Conservation (phyloP, 2,888 invertebrate species). For the Dioctria linearis region DNA sequence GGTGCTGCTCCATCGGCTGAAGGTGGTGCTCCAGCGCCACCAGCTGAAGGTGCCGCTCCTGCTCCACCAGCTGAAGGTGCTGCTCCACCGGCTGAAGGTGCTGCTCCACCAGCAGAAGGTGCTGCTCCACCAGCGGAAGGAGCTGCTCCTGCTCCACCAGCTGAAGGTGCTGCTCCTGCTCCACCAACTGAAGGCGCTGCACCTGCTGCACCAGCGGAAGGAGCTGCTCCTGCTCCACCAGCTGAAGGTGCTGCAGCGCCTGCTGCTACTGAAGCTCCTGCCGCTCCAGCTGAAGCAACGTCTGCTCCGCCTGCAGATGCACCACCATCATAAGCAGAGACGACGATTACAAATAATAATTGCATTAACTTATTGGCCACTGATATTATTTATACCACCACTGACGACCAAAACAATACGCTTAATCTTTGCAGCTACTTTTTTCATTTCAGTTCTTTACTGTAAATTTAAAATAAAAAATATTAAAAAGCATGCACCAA, state of each 20-base stretch:
- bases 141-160: slow-evolving; percentile 63
- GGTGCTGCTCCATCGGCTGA: slow-evolving; percentile 65
- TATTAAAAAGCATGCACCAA: neutral
- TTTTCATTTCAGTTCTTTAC: slow-evolving; percentile 17
- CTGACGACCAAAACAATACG: slow-evolving; percentile 30
- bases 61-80: slow-evolving; percentile 63
- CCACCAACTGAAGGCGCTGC: slow-evolving; percentile 61
- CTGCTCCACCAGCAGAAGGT: slow-evolving; percentile 61
- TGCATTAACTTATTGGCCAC: slow-evolving; percentile 30
- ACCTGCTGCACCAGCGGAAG: slow-evolving; percentile 61
- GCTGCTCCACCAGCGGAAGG: slow-evolving; percentile 63
- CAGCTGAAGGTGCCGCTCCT: slow-evolving; percentile 62
- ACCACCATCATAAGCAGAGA: slow-evolving; percentile 57
- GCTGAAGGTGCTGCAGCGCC: slow-evolving; percentile 60
- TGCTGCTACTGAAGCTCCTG: slow-evolving; percentile 61
- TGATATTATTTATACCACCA: slow-evolving; percentile 17
- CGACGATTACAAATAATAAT: neutral
- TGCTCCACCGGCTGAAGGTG: slow-evolving; percentile 60
- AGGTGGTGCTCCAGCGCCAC: slow-evolving; percentile 65
- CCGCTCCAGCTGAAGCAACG: slow-evolving; percentile 63
- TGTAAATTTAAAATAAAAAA: slow-evolving; percentile 28
- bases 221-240: slow-evolving; percentile 61
- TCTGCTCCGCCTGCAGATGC: slow-evolving; percentile 63
- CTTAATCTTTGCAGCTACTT: slow-evolving; percentile 33
- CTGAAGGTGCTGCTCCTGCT: slow-evolving; percentile 66